A percentile compares a stretch with the other conserved stretches of the same genome.
These are phyloP conservation scores for Ethmia dodecea DNA, from an alignment of 2,888 invertebrate genomes.

Conservation along the genomic window DNA sequence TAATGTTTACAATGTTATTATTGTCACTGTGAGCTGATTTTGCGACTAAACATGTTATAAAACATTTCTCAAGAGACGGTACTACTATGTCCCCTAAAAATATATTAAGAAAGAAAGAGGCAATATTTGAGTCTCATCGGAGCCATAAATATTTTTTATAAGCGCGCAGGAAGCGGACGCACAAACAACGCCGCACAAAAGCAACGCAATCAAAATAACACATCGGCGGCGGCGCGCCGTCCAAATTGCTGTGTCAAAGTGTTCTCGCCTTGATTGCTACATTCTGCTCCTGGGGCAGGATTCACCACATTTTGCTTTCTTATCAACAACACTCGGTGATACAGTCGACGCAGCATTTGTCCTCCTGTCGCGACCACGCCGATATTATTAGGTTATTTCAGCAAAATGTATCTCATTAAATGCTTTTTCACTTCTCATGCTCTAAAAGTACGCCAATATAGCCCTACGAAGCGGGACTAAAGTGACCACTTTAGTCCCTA, in stretches of 20 bases:
- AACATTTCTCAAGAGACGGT: conserved; percentile 30
- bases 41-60: conserved; percentile 22
- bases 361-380: too few relatives aligned
- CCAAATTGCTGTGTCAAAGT: conserved; percentile 73
- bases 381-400: too few relatives aligned
- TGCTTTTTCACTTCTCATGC: too few relatives aligned
- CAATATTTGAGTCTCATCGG: conserved; percentile 44
- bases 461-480: too few relatives aligned
- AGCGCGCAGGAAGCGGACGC: conserved; percentile 45
- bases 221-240: conserved; percentile 50
- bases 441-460: too few relatives aligned
- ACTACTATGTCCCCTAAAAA: conserved; percentile 29
- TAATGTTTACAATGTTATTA: too few relatives aligned
- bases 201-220: conserved; percentile 71
- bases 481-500: too few relatives aligned
- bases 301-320: conserved; percentile 49
- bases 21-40: too few relatives aligned
- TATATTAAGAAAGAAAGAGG: conserved; percentile 41
- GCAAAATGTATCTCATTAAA: too few relatives aligned
- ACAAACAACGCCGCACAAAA: conserved; percentile 58
- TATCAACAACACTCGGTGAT: conserved; percentile 26
- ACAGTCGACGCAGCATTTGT: conserved; percentile 12
- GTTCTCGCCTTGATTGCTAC: conserved; percentile 69
- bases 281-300: conserved; percentile 55
- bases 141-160: conserved; percentile 54